phyloP scores from a whole-genome alignment of 2,888 invertebrate species.

The Sycophila texana region DNA sequence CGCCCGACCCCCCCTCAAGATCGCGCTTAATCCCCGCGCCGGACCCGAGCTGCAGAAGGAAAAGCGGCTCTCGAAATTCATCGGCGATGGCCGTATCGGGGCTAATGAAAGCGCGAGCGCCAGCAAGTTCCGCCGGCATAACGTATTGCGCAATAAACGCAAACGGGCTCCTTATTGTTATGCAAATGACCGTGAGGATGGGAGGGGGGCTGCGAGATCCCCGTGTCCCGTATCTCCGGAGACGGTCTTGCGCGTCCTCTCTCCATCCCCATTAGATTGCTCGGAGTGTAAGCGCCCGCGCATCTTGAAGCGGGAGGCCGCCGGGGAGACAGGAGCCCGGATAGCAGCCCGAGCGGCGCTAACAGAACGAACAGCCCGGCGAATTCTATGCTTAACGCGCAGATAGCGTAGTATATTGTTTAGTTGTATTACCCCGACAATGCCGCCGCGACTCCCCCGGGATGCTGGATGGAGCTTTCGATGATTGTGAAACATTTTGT shows the following conservation, averaged over 20 bases:
- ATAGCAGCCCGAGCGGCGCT: not conserved
- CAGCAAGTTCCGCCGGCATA: conserved; percentile 23
- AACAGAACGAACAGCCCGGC: conserved; percentile 3
- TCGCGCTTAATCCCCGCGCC: not conserved
- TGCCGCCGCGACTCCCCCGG: not conserved
- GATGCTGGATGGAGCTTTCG: conserved; percentile 7
- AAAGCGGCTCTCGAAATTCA: conserved; percentile 33
- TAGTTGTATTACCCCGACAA: not conserved
- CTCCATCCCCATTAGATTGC: conserved; percentile 45
- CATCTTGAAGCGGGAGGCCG: conserved; percentile 26
- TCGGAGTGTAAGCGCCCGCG: conserved; percentile 38
- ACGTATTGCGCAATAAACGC: conserved; percentile 58
- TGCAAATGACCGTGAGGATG: conserved; percentile 61
- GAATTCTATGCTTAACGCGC: not conserved
- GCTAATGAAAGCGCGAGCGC: conserved; percentile 53
- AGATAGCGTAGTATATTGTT: not conserved
- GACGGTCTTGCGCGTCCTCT: conserved; percentile 37
- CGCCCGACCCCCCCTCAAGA: not conserved
- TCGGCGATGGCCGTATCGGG: conserved; percentile 49
- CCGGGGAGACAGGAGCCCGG: not conserved
- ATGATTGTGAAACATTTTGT: conserved; percentile 15
- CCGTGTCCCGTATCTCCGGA: conserved; percentile 33
- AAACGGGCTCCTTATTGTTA: conserved; percentile 62
- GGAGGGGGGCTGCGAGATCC: not conserved
- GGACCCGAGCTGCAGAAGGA: not conserved